Percentiles rank a stretch among this genome's conserved stretches.
phyloP scores from a whole-genome alignment of 2,113 vertebrate species.

The Rhea americana region DNA sequence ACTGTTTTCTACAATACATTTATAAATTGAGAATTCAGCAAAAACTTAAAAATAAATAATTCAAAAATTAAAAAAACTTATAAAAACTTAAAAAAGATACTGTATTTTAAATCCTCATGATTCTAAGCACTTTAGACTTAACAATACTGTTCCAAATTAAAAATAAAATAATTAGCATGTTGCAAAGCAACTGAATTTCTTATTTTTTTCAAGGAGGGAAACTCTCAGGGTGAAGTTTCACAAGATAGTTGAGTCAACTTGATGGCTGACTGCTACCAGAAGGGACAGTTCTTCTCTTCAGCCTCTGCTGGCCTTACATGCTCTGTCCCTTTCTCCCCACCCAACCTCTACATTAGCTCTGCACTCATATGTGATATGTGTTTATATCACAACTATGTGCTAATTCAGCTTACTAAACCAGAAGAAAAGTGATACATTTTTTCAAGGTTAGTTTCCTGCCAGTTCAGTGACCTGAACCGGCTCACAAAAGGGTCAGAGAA shows the following conservation, averaged over 20 bases:
- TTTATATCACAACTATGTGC: neutral
- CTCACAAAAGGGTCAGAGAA: neutral
- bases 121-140: neutral
- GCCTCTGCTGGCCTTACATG: neutral
- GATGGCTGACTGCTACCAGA: neutral
- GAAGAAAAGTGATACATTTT: neutral
- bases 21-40: neutral
- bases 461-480: neutral
- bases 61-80: neutral
- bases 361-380: neutral
- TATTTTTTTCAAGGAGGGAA: neutral
- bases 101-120: neutral
- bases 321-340: neutral
- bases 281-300: neutral
- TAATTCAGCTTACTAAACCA: neutral
- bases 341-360: neutral
- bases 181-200: neutral
- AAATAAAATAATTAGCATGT: neutral
- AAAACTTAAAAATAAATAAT: neutral
- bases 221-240: neutral
- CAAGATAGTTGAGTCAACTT: neutral
- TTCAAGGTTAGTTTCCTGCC: neutral
- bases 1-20: neutral
- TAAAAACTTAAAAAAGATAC: neutral
- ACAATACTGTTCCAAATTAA: neutral